Evolutionary conservation across 2,888 invertebrate genomes (phyloP).

Genomic region (Ichneumoninae sp.): DNA sequence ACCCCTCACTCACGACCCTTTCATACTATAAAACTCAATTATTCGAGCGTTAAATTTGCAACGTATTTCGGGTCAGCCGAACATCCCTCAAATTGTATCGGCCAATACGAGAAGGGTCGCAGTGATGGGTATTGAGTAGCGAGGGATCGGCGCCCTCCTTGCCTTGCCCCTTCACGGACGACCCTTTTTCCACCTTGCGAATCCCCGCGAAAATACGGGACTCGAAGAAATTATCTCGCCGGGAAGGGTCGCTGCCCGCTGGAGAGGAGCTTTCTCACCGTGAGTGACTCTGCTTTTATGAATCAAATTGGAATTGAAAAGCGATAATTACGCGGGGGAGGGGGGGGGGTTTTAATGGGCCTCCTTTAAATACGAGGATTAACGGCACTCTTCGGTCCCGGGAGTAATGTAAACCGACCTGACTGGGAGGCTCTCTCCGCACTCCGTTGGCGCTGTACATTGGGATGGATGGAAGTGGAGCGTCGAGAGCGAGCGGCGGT

Average conservation of each 20-base stretch:
- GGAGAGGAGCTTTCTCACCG: slow-evolving; percentile 35
- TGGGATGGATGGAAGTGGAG: slow-evolving; percentile 26
- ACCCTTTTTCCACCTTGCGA: neutral
- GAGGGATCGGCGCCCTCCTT: neutral
- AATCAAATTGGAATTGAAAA: slow-evolving; percentile 80
- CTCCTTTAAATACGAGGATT: slow-evolving; percentile 75
- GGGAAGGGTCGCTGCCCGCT: slow-evolving; percentile 9
- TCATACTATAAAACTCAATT: slow-evolving; percentile 61
- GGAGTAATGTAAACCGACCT: slow-evolving; percentile 81
- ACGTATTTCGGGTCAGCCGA: slow-evolving; percentile 62
- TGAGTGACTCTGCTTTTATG: slow-evolving; percentile 67
- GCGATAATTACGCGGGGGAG: slow-evolving; percentile 81
- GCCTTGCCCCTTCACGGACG: neutral
- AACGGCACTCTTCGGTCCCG: slow-evolving; percentile 65
- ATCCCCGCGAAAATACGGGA: neutral
- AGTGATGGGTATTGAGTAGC: slow-evolving; percentile 12
- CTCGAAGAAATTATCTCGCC: slow-evolving; percentile 20
- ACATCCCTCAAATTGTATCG: slow-evolving; percentile 55
- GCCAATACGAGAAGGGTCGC: slow-evolving; percentile 26
- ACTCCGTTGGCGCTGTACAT: slow-evolving; percentile 19
- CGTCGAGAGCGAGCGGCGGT: slow-evolving; percentile 40
- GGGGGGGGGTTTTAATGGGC: slow-evolving; percentile 75
- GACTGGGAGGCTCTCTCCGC: slow-evolving; percentile 63
- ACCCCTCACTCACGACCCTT: slow-evolving; percentile 39
- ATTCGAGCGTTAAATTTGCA: slow-evolving; percentile 62